These are phyloP conservation scores for Drosophila melanosoma DNA, from an alignment of 2,888 invertebrate genomes.

Conservation along the genomic window DNA sequence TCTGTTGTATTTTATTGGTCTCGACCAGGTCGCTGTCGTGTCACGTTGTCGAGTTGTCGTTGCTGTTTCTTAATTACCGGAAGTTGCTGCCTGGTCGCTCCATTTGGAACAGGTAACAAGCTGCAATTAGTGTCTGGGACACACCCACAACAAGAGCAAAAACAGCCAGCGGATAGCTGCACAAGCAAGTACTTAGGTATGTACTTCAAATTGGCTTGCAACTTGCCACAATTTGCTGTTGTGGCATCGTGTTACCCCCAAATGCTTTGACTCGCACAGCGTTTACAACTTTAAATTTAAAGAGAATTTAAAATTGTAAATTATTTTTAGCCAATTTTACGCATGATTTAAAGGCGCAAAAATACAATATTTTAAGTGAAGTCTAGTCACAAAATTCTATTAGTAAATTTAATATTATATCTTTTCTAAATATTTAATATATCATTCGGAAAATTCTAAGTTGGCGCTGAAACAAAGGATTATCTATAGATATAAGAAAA, in stretches of 20 bases:
- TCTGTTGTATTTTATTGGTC: background rate
- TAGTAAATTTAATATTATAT: background rate
- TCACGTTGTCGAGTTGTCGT: constrained; percentile 37
- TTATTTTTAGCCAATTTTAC: background rate
- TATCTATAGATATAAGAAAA: background rate
- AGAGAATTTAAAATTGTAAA: background rate
- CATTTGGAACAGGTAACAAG: constrained; percentile 52
- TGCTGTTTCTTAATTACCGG: constrained; percentile 70
- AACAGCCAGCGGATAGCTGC: constrained; percentile 38
- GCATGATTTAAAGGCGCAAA: background rate
- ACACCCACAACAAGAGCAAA: constrained; percentile 59
- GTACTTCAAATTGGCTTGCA: constrained; percentile 56
- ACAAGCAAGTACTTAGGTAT: constrained; percentile 52
- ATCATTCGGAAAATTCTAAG: background rate
- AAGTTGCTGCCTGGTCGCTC: constrained; percentile 47
- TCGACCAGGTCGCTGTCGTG: constrained; percentile 26
- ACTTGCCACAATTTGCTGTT: constrained; percentile 37
- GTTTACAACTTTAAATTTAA: constrained; percentile 57
- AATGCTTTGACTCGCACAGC: constrained; percentile 50
- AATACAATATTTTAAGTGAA: background rate
- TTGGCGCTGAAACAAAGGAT: background rate
- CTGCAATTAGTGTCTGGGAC: constrained; percentile 70
- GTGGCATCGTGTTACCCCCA: constrained; percentile 34
- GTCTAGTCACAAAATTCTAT: accelerated
- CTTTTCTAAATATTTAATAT: background rate